Evolutionary conservation across 2,113 vertebrate species (phyloP), one percentile per base, ranked within the genome.

Genomic region (Triplophysa tibetana): DNA sequence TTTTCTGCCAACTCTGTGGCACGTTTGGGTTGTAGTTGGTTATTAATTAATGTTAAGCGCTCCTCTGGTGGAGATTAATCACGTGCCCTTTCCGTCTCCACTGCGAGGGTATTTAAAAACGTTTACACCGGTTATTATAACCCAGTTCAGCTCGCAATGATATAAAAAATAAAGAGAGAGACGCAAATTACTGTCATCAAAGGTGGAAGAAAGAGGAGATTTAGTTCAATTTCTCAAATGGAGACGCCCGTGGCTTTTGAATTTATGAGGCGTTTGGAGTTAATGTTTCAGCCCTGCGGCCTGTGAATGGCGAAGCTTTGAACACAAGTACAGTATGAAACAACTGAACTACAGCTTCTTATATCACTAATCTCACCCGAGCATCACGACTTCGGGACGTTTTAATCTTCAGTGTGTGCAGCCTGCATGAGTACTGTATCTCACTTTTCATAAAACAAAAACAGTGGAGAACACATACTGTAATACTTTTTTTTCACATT

Each of bases 41-140:
- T 91, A 90, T 92, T 91, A 90, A 92, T 93, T 92, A 89, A 81
- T 83, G 74, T 78, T 82, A 79, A 85, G 84, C 24, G 66, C 63
- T 81, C 70, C 52, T 83, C 66, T 86, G 87, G 84, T 80, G 84
- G 86, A 88, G 85, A 87, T 61, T 75, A 83, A 87, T 86, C 86
- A 74, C 80, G 85, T 82, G 82, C 87, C 87, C 88, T 82, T 85
- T 88, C 82, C 79, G 80, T 88, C 88, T 89, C 88, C 88, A 88
- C 73, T 76, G 85, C 88, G 85, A 87, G 81, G 73, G 82, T 83
- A 88, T 89, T 90, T 89, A 90, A 74, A 85, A 89, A 89, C 86
- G 85, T 90, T 91, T 90, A 87, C 70, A 83, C 86, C 80, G 85
- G 77, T 85, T 88, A 89, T 90, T 89, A 89, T 78, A 86, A 86